Conservation (phyloP, 2,113 vertebrate genomes). For the Coracopsis vasa region DNA sequence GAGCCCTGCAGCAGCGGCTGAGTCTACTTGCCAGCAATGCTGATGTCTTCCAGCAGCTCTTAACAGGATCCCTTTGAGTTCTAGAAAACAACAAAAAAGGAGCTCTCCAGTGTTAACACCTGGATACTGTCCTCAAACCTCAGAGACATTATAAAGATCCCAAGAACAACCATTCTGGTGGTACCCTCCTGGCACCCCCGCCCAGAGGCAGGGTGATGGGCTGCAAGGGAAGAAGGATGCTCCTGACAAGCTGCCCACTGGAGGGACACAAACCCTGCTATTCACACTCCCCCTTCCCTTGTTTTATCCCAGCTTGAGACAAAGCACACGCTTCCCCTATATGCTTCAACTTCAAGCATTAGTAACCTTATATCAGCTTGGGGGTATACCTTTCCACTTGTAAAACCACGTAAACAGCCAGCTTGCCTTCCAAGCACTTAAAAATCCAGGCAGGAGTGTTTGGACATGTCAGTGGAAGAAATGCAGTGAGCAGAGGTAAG, state of each 20-base stretch:
- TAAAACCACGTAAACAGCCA: slow-evolving; percentile 35
- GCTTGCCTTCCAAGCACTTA: neutral
- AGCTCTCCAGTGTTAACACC: neutral
- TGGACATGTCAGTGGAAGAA: neutral
- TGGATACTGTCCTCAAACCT: neutral
- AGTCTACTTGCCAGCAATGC: neutral
- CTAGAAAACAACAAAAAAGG: neutral
- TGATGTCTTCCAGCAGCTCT: neutral
- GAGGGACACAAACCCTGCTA: neutral
- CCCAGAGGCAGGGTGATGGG: neutral
- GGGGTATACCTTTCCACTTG: slow-evolving; percentile 42
- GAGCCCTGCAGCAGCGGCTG: neutral
- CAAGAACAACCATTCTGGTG: accelerated
- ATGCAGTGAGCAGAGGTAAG: accelerated
- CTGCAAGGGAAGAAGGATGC: neutral
- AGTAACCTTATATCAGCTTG: slow-evolving; percentile 1
- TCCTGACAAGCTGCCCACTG: accelerated
- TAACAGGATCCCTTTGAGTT: neutral
- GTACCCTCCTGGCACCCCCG: neutral
- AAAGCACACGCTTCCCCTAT: neutral
- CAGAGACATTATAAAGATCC: neutral
- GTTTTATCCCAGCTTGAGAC: neutral
- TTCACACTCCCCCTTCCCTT: neutral
- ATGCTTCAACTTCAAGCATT: slow-evolving; percentile 6
- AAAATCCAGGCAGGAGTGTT: neutral